A percentile compares a stretch with the other conserved stretches of the same genome.
These are phyloP conservation scores for Scelioninae gen. 1 DNA, from an alignment of 2,888 invertebrate species.

Conservation along the genomic window DNA sequence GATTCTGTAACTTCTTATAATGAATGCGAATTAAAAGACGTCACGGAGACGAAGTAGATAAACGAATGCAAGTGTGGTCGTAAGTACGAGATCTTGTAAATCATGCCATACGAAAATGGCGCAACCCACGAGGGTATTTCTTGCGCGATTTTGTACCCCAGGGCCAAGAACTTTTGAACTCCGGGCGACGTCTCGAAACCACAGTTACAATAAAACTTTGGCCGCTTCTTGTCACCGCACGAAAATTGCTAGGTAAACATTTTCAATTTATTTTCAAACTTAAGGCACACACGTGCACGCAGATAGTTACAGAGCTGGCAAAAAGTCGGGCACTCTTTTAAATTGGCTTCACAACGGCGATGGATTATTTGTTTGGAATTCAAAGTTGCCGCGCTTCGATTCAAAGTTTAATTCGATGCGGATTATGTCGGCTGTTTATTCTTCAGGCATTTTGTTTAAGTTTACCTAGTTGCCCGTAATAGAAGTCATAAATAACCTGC, in stretches of 20 bases:
- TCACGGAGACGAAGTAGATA: no score
- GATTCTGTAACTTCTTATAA: no score
- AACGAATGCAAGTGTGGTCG: slow-evolving; percentile 1
- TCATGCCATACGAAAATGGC: slow-evolving; percentile 46
- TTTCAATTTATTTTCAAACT: slow-evolving; percentile 64
- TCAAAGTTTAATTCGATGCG: slow-evolving; percentile 59
- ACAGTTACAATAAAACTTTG: slow-evolving; percentile 66
- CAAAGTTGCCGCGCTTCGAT: slow-evolving; percentile 47
- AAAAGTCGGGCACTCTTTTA: slow-evolving; percentile 29
- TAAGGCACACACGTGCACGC: slow-evolving; percentile 22
- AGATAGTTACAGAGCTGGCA: neutral
- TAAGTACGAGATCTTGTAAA: slow-evolving; percentile 49
- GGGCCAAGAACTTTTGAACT: slow-evolving; percentile 62
- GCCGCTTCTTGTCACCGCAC: slow-evolving; percentile 58
- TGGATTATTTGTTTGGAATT: slow-evolving; percentile 61
- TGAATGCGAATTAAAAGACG: slow-evolving; percentile 1
- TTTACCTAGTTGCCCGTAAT: slow-evolving; percentile 52
- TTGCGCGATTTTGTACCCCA: slow-evolving; percentile 46
- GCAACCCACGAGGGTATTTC: slow-evolving; percentile 48
- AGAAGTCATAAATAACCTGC: slow-evolving; percentile 58
- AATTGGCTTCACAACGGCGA: slow-evolving; percentile 57
- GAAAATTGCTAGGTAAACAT: slow-evolving; percentile 65
- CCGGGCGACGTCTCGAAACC: slow-evolving; percentile 35
- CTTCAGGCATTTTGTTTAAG: slow-evolving; percentile 67
- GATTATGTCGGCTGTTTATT: slow-evolving; percentile 73